phyloP scores from a whole-genome alignment of 2,797 vertebrate species.

The Anguilla obscura region DNA sequence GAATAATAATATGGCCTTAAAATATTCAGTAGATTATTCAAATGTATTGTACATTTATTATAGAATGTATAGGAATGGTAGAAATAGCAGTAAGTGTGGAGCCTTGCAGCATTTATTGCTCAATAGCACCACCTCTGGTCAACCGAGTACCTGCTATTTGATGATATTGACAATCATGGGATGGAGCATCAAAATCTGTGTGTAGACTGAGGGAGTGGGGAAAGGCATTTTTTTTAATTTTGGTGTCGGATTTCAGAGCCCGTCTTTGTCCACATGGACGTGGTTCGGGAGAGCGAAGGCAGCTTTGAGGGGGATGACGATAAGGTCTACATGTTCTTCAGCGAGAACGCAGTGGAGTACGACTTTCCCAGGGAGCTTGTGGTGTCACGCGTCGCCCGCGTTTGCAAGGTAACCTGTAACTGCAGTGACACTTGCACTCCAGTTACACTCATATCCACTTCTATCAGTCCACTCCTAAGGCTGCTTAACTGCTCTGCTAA shows the following conservation, averaged over 20 bases:
- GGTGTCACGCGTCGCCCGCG: slow-evolving; percentile 77
- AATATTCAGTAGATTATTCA: neutral
- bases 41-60: neutral
- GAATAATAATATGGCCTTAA: neutral
- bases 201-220: no score
- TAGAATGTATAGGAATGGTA: neutral
- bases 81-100: no score
- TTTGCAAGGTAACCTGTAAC: slow-evolving; percentile 74
- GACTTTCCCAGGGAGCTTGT: slow-evolving; percentile 75
- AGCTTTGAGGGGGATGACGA: slow-evolving; percentile 70
- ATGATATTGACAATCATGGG: neutral
- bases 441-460: neutral
- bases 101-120: no score
- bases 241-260: slow-evolving; percentile 59
- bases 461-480: neutral
- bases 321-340: slow-evolving; percentile 85
- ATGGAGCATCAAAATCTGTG: neutral
- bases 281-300: slow-evolving; percentile 67
- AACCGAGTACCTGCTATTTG: no score
- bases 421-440: neutral
- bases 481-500: neutral
- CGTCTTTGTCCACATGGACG: slow-evolving; percentile 75
- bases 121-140: no score
- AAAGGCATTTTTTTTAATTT: neutral
- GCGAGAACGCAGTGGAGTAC: slow-evolving; percentile 77